A percentile compares a stretch with the other conserved stretches of the same genome.
Evolutionary conservation across 2,113 vertebrate genomes (phyloP).

Genomic region (Gallinago paraguaiae): DNA sequence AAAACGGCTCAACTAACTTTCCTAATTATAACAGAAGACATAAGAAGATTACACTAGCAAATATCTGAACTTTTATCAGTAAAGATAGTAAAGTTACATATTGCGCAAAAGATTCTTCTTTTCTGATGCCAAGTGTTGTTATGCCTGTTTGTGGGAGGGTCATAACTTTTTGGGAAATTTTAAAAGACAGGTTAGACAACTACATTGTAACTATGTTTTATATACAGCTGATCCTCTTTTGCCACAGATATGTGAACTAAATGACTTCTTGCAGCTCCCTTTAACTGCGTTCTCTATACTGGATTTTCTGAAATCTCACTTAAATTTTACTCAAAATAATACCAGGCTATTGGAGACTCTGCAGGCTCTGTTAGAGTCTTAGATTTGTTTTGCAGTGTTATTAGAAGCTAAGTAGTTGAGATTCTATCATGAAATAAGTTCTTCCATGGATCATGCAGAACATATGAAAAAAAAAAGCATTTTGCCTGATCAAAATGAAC

Average conservation of each 20-base stretch:
- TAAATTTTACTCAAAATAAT: neutral
- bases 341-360: neutral
- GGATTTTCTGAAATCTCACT: neutral
- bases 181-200: neutral
- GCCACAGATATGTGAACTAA: neutral
- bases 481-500: neutral
- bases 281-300: neutral
- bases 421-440: neutral
- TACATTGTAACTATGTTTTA: neutral
- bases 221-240: neutral
- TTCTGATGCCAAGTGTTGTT: neutral
- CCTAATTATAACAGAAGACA: neutral
- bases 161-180: neutral
- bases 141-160: neutral
- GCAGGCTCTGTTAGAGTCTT: neutral
- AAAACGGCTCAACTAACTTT: neutral
- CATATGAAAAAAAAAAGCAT: neutral
- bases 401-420: neutral
- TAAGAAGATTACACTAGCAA: neutral
- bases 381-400: neutral
- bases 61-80: neutral
- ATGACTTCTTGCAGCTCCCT: neutral
- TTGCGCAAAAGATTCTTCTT: neutral
- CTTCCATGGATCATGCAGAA: neutral
- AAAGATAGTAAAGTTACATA: neutral